These are phyloP conservation scores for Augochlora pura DNA, from an alignment of 1,140 invertebrate species.

Conservation along the genomic window DNA sequence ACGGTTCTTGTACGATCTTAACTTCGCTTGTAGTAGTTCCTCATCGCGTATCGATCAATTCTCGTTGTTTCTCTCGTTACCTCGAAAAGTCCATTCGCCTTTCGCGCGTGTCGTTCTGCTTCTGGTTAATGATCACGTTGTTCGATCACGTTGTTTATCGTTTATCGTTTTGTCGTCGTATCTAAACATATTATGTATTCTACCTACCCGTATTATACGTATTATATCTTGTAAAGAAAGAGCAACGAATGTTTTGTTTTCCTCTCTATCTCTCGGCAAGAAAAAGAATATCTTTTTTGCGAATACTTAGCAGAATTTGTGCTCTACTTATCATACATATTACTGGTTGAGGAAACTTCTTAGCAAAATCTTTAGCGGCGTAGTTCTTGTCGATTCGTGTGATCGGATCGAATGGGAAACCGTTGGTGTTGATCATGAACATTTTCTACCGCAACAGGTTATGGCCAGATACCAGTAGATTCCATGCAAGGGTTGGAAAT, in stretches of 20 bases:
- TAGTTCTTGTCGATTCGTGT: conserved; percentile 26
- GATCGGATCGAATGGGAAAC: background rate
- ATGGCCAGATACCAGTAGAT: conserved; percentile 98
- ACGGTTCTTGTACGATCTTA: no score
- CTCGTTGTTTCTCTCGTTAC: background rate
- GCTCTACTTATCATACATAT: conserved; percentile 6
- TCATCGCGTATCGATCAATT: background rate
- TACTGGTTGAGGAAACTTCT: conserved; percentile 22
- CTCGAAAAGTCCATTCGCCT: background rate
- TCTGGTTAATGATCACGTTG: background rate
- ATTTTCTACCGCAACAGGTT: conserved; percentile 83
- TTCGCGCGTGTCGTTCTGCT: background rate
- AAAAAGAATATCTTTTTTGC: background rate
- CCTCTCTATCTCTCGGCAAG: no score
- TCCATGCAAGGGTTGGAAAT: conserved; percentile 97
- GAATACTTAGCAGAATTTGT: conserved; percentile 27
- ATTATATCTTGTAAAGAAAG: no score
- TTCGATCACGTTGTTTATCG: background rate
- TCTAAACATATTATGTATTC: no score
- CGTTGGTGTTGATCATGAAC: conserved; percentile 10
- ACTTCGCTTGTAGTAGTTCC: no score
- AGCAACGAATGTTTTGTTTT: background rate
- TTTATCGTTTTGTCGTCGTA: background rate
- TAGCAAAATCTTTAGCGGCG: conserved; percentile 5
- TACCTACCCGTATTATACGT: no score